A percentile compares a stretch with the other conserved stretches of the same genome.
Evolutionary conservation across 2,797 vertebrate genomes (phyloP).

Genomic region (Chaetophractus vellerosus): DNA sequence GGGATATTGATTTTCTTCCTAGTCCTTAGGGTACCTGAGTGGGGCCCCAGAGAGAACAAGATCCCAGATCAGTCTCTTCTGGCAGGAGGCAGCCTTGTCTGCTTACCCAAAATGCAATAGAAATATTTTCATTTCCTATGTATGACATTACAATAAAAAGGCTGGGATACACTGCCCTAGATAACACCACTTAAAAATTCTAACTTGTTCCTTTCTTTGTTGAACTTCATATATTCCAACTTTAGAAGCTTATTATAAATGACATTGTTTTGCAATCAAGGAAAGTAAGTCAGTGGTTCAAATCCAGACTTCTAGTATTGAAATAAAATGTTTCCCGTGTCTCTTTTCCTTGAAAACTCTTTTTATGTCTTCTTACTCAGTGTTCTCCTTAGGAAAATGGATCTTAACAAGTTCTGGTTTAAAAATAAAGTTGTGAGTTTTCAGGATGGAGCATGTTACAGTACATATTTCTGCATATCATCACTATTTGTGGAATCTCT

Average conservation of each 20-base stretch:
- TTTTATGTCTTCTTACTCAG: neutral
- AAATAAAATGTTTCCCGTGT: neutral
- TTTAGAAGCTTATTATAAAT: neutral
- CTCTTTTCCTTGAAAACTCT: slow-evolving; percentile 18
- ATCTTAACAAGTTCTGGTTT: neutral
- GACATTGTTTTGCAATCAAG: neutral
- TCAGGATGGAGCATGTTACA: neutral
- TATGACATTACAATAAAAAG: neutral
- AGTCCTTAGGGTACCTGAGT: neutral
- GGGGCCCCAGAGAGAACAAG: neutral
- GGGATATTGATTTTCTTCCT: neutral
- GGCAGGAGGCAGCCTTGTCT: neutral
- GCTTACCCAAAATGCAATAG: neutral
- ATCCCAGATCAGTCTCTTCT: neutral
- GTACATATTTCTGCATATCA: neutral
- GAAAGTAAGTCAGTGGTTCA: neutral
- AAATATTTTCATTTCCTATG: neutral
- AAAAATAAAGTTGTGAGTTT: slow-evolving; percentile 30
- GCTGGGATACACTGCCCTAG: neutral
- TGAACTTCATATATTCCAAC: neutral
- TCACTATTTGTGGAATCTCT: neutral
- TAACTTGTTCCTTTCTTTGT: neutral
- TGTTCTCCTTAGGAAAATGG: slow-evolving; percentile 1
- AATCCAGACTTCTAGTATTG: neutral
- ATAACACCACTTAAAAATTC: neutral